Base-by-base conservation (phyloP, 1,140 invertebrate genomes). In the Drosophila murphyi region DNA sequence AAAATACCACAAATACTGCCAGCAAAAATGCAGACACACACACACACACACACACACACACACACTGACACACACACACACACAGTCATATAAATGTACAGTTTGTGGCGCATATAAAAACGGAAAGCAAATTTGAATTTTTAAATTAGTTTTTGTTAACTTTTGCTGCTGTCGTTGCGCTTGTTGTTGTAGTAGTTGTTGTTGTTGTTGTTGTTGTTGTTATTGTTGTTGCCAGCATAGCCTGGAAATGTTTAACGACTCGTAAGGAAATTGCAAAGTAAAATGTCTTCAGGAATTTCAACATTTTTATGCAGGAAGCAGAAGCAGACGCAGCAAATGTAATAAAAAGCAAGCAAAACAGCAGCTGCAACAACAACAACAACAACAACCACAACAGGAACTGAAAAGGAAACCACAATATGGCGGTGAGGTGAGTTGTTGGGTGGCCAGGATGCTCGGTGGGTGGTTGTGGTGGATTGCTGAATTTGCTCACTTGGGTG, bases 141-240 rank as follows among this genome's bases (percentile, higher is more conserved):
- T 89, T 89, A 89, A 89, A 89, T 89, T 89, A 89, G 85, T 89
- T 89, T 73, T 89, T 89, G 86, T 89, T 90, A 89, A 89, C 85
- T 89, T 89, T 76, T 82, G 62, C 83, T 76, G 79, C 81, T 86
- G 78, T 70, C 78, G 67, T 68, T 54, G 65, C 6, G 47, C 55
- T 51, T 59, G 34, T 31, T 43, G 62, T 32, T 47, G 61, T 5
- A 45, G 35, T 6, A 20, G 20, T 20, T 61, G 50, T 48, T 29
- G 54, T 54, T 50, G 20, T 20, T 61, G 50, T 48, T 29, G 54
- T 54, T 50, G 35, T 54, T 63, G 54, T 60, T 50, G 57, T 69
- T 57, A 52, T 57, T 71, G 60, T 55, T 77, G 74, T 72, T 70
- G 76, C 50, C 64, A 64, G 50, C 71, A 83, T 60, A 68, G 83